A percentile compares a stretch with the other conserved stretches of the same genome.
These are phyloP conservation scores for Polydrusus tereticollis DNA, from an alignment of 2,888 invertebrate species.

Conservation along the genomic window DNA sequence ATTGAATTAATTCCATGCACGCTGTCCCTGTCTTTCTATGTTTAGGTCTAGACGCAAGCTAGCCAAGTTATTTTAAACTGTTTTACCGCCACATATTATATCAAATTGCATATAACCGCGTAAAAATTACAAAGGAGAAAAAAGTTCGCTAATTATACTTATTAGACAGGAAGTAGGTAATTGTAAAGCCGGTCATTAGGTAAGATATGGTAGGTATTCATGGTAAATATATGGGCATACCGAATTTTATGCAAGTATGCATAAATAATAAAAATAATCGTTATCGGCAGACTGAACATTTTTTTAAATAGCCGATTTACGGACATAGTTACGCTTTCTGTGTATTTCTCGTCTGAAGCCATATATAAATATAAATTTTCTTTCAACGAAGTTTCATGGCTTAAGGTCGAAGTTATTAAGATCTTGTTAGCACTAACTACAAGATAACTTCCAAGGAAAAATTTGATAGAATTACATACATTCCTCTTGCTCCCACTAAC, in stretches of 20 bases:
- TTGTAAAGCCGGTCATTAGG: background rate
- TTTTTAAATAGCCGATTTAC: background rate
- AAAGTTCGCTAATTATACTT: conserved; percentile 14
- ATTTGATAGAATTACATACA: no score
- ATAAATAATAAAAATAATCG: background rate
- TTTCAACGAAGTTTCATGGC: no score
- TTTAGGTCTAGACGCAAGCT: background rate
- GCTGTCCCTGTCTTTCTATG: background rate
- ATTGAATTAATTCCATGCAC: no score
- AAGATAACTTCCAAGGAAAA: no score
- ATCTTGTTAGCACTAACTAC: no score
- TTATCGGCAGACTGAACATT: background rate
- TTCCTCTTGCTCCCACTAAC: no score
- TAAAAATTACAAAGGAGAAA: background rate
- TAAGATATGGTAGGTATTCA: conserved; percentile 2
- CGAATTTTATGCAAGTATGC: background rate
- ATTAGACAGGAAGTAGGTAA: conserved; percentile 6
- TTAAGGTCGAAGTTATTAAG: no score
- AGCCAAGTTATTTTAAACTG: background rate
- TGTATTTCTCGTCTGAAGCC: no score
- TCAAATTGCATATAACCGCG: conserved; percentile 4
- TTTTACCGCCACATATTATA: conserved; percentile 1
- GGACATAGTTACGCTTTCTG: no score
- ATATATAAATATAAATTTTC: no score
- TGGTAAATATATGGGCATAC: background rate